Evolutionary conservation across 2,113 vertebrate species (phyloP).

Genomic region (Pagrus major): DNA sequence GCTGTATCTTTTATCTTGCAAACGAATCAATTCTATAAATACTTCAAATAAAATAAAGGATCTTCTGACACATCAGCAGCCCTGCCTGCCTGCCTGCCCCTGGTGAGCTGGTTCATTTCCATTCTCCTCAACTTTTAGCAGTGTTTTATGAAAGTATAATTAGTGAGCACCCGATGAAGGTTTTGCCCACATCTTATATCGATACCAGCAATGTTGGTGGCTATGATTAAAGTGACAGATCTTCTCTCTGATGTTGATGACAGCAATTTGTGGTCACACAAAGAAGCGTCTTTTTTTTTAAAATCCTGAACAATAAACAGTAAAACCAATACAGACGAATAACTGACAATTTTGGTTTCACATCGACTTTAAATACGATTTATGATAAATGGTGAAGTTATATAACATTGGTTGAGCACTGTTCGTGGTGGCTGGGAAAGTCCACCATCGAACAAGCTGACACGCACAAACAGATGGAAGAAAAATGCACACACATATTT

Average conservation of each 20-base stretch:
- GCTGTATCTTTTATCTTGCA: neutral
- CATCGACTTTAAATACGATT: neutral
- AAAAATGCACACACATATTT: neutral
- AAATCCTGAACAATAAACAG: neutral
- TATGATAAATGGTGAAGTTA: neutral
- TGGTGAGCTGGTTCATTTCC: constrained; percentile 6
- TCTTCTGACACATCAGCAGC: neutral
- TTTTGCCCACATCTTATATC: constrained; percentile 6
- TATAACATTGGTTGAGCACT: neutral
- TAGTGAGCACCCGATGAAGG: neutral
- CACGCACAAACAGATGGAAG: neutral
- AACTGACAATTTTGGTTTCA: neutral
- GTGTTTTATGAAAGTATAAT: constrained; percentile 4
- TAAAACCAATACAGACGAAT: neutral
- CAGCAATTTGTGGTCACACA: constrained; percentile 12
- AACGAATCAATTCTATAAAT: neutral
- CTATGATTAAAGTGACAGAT: constrained; percentile 6
- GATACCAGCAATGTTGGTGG: neutral
- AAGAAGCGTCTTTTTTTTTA: constrained; percentile 18
- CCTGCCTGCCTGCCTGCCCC: neutral
- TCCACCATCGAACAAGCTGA: neutral
- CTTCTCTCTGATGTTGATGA: neutral
- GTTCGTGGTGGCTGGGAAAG: neutral
- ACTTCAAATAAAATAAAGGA: neutral
- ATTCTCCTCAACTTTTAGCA: neutral